Evolutionary conservation across 2,113 vertebrate species (phyloP), one percentile per base, ranked within the genome.

Genomic region (Pomatorhinus ruficollis): DNA sequence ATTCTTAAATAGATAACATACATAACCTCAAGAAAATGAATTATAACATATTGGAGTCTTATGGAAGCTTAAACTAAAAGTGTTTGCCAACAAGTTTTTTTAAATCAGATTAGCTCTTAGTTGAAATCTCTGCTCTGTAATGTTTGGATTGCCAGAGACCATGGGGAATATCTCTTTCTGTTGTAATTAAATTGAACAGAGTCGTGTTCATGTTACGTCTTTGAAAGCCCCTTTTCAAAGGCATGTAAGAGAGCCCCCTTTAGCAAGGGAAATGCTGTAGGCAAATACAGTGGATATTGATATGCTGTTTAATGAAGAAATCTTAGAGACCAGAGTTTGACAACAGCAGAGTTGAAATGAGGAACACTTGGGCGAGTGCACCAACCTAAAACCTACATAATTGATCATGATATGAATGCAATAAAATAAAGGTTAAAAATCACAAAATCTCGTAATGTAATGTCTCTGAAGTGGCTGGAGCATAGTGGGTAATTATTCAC

Each of bases 1-100:
- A 75, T 77, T 93, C 47, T 57, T 93, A 83, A 91, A 72, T 31
- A 72, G 81, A 65, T 80, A 85, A 76, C 16, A 77, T 64, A 60
- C 42, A 54, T 78, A 88, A 77, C 88, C 71, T 85, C 57, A 92
- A 83, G 86, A 89, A 92, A 92, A 79, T 69, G 54, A 72, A 85
- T 31, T 64, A 31, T 11, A 56, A n/a, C 6, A 14, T 72, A 45
- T 30, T 80, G 45, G 63, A 88, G 54, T 57, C 37, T 63, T 85
- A 33, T 5, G 35, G 49, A 82, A 87, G 39, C 56, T 78, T 90
- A 64, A 91, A 39, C n/a, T 30, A 37, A 53, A 83, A 72, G 13
- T 53, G 16, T 74, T 83, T 92, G 64, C 83, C 75, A 83, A 47
- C 20, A 93, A 77, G 6, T 47, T 79, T 79, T 87, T 56, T 76